Base-by-base conservation (phyloP, 2,797 vertebrate genomes). In the Antennarius maculatus region DNA sequence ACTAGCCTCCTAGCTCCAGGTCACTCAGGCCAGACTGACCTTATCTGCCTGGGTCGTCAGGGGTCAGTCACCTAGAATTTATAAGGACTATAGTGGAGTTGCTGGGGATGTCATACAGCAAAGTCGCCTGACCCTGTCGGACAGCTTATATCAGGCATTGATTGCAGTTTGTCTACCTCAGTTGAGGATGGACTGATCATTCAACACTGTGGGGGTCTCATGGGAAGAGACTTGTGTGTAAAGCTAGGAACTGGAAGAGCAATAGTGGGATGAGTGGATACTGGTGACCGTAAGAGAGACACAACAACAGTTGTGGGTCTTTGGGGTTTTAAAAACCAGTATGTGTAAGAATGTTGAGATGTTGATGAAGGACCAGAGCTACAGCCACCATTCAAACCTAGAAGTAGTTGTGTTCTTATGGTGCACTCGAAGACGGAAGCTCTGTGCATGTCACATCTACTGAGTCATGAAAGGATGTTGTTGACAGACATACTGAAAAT, bases 1-100 rank as follows among this genome's bases (percentile, higher is more conserved):
- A 79, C 91, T 90, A 83, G 91, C 92, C 91, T 89, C 88, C 89
- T 90, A 74, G 81, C 88, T 90, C 53, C 60, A 85, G 87, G 86
- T 92, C 91, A 94, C 90, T 92, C 80, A 84, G 93, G 92, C 92
- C 94, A 94, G 90, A 88, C 89, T 93, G 94, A 93, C 94, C 94
- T 93, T 82, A 84, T 86, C 91, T 94, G 85, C 86, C 82, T 71
- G 89, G 90, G 93, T 95, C 92, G 92, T 89, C 90, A 93, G 89
- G 93, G 95, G 95, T 96, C 95, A 93, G 83, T 93, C 94, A 92
- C 81, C 90, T 87, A 82, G 87, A 91, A 93, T 92, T 86, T 91
- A 93, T 92, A 72, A 84, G 86, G 83, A 87, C 71, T 86, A 87
- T 79, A 84, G 81, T 49, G 82, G 85, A 88, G 74, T 72, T 76